Evolutionary conservation across 2,113 vertebrate genomes (phyloP).

Genomic region (Scopus umbretta): DNA sequence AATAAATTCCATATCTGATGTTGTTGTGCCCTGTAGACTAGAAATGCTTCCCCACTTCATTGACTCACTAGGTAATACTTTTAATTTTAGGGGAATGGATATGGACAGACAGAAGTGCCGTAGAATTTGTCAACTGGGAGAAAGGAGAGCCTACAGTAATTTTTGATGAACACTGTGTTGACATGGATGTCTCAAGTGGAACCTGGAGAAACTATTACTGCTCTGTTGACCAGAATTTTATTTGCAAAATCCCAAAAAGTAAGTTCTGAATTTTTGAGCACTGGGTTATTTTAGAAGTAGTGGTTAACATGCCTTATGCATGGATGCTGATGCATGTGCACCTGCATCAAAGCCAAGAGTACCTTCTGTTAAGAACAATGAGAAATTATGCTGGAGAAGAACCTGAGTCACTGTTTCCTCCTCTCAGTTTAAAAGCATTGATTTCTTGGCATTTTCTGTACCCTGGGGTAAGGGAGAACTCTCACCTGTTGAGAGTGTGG

Average conservation of each 20-base stretch:
- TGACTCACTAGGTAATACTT: neutral
- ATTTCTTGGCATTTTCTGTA: neutral
- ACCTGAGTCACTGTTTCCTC: neutral
- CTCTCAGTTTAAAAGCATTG: neutral
- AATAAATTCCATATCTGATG: neutral
- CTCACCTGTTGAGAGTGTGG: neutral
- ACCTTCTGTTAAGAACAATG: neutral
- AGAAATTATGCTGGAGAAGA: neutral
- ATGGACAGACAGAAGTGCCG: slow-evolving; percentile 81
- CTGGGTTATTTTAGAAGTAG: neutral
- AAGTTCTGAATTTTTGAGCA: slow-evolving; percentile 27
- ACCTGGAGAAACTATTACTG: slow-evolving; percentile 81
- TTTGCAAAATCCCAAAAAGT: slow-evolving; percentile 94
- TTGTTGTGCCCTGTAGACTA: neutral
- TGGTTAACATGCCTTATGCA: neutral
- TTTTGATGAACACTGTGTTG: slow-evolving; percentile 74
- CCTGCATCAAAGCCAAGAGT: neutral
- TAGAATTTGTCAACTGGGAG: slow-evolving; percentile 92
- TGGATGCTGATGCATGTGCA: neutral
- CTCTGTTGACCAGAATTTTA: slow-evolving; percentile 74
- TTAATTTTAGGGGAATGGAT: slow-evolving; percentile 75
- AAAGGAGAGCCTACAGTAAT: slow-evolving; percentile 56
- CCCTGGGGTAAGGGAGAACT: neutral
- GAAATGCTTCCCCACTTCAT: neutral
- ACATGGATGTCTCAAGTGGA: slow-evolving; percentile 72